Base-by-base conservation (phyloP, 2,888 invertebrate species). In the Laspeyria flexula region DNA sequence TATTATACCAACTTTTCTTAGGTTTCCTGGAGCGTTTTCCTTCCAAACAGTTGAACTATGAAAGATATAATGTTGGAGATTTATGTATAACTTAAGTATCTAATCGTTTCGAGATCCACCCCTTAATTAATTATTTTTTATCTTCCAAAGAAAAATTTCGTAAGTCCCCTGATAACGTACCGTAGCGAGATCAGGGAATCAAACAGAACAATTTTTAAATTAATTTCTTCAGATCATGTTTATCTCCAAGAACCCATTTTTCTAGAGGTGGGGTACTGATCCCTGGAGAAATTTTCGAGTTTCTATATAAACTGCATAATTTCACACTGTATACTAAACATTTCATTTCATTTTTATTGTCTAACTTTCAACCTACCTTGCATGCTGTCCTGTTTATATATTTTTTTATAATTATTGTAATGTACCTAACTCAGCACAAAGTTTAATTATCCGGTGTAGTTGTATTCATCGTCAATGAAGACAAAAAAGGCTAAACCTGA, bases 221-320 rank as follows among this genome's bases (percentile, higher is more conserved):
- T 56, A 65, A 68, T 60, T 57, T 68, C 65, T 64, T 57, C 13
- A 60, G 54, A 64, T 64, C 47, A 64, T 64, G 52, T 60, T 66
- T 57, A 60, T 60, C 31, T 57, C 52, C 39, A 47, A 55, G 60
- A 64, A 60, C 47, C 55, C 55, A 68, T 68, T 66, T 67, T 65
- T 66, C 55, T 57, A 55, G 44, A 60, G 52, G 52, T 53, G 37
- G 46, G 49, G 45, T 48, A 51, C 37, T 37, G 31, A 44, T 67
- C 65, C 65, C 65, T 7, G 18, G 68, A 68, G 68, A 68, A 68
- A 66, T 66, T 68, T 56, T 35, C 47, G 57, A 56, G 37, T 67
- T 67, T 60, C 47, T 37, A 52, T 52, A 35, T 52, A 65, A 67
- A 64, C 64, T 56, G 68, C 68, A 65, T 67, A 65, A 63, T 55